Evolutionary conservation across 2,888 invertebrate genomes (phyloP).

Genomic region (Oxyscelio sp.): DNA sequence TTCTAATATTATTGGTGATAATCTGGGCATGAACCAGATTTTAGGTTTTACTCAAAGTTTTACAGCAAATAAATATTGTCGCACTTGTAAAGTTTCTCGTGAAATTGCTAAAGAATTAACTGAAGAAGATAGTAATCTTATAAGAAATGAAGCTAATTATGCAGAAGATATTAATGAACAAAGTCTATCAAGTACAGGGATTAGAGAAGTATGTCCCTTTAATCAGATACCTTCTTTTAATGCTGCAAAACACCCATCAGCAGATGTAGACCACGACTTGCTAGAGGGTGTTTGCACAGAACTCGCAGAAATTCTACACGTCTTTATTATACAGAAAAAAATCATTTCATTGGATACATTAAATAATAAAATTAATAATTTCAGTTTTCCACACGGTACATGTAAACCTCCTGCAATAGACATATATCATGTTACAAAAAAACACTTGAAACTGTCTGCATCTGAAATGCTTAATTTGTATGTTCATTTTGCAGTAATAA

Average conservation of each 20-base stretch:
- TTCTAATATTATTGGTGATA: constrained; percentile 22
- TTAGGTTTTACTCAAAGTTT: constrained; percentile 22
- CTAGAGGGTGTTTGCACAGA: constrained; percentile 6
- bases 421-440: constrained; percentile 45
- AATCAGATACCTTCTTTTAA: no score
- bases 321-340: constrained; percentile 7
- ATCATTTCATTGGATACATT: constrained; percentile 43
- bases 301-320: constrained; percentile 3
- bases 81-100: constrained; percentile 60
- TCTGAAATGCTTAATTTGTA: constrained; percentile 65
- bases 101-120: constrained; percentile 22
- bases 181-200: constrained; percentile 49
- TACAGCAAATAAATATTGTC: constrained; percentile 56
- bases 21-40: constrained; percentile 26
- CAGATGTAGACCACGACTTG: no score
- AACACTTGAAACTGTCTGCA: constrained; percentile 61
- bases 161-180: constrained; percentile 45
- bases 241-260: no score
- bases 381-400: constrained; percentile 48
- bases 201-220: constrained; percentile 66
- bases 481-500: constrained; percentile 30
- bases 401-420: constrained; percentile 62
- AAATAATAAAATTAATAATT: constrained; percentile 43
- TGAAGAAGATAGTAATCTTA: constrained; percentile 41
- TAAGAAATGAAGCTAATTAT: constrained; percentile 64